Conservation (phyloP, 2,113 vertebrate species). For the Psilopsiagon aymara region DNA sequence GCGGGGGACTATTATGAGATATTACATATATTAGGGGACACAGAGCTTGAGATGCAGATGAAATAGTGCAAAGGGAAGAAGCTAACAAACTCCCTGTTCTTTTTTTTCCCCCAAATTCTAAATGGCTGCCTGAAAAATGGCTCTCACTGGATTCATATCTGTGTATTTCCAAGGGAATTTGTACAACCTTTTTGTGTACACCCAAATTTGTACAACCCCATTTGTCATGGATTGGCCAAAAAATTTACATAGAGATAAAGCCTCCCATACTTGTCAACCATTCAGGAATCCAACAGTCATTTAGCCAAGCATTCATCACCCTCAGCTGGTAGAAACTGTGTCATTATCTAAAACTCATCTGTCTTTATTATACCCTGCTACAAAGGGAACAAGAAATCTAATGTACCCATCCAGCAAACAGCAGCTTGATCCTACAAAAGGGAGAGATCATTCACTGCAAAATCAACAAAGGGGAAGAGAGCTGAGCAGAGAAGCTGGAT, state of each 20-base stretch:
- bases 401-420: constrained; percentile 67
- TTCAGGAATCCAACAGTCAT: constrained; percentile 40
- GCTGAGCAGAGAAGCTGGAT: constrained; percentile 44
- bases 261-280: constrained; percentile 29
- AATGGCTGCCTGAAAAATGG: constrained; percentile 14
- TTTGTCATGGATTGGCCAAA: constrained; percentile 22
- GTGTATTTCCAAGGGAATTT: constrained; percentile 14
- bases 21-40: background rate
- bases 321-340: constrained; percentile 62
- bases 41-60: background rate
- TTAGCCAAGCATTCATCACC: constrained; percentile 60
- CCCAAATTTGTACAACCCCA: background rate
- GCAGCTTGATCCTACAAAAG: constrained; percentile 58
- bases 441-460: constrained; percentile 65
- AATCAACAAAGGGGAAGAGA: constrained; percentile 46
- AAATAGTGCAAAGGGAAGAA: background rate
- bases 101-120: background rate
- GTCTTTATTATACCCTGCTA: constrained; percentile 70
- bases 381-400: constrained; percentile 56
- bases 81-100: background rate
- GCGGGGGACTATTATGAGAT: background rate
- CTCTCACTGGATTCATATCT: background rate
- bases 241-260: constrained; percentile 58
- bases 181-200: constrained; percentile 16
- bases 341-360: constrained; percentile 62